phyloP scores from a whole-genome alignment of 2,113 vertebrate genomes.

The Chaetops frenatus region DNA sequence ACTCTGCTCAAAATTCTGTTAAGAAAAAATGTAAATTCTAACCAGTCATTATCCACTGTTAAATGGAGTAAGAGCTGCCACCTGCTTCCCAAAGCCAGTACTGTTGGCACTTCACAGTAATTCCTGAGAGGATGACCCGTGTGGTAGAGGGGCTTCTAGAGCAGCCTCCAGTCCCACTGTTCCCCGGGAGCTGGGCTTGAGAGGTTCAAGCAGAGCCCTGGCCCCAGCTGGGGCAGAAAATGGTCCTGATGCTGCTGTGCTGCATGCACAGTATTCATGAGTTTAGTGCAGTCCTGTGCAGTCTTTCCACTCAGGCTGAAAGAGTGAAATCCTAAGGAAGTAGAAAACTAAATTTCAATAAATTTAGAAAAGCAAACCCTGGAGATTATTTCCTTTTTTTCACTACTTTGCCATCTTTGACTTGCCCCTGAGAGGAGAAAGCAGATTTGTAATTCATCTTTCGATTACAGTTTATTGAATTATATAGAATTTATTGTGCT shows the following conservation, averaged over 20 bases:
- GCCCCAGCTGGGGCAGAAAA: background rate
- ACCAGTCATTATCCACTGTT: background rate
- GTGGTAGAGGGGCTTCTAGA: background rate
- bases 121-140: background rate
- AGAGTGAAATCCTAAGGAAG: background rate
- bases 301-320: background rate
- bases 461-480: background rate
- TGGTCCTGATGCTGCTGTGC: fast-evolving
- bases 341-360: background rate
- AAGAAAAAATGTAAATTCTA: background rate
- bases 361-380: background rate
- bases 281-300: background rate
- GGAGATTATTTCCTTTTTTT: background rate
- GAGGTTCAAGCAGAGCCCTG: background rate
- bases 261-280: background rate
- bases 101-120: background rate
- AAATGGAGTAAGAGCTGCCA: background rate
- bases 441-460: background rate
- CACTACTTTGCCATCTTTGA: background rate
- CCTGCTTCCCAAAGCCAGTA: background rate
- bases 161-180: background rate
- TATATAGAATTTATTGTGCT: background rate
- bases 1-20: background rate
- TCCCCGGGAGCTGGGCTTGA: background rate
- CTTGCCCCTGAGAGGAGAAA: background rate